A percentile compares a stretch with the other conserved stretches of the same genome.
These are phyloP conservation scores for Grantiella picta DNA, from an alignment of 2,113 vertebrate species.

Conservation along the genomic window DNA sequence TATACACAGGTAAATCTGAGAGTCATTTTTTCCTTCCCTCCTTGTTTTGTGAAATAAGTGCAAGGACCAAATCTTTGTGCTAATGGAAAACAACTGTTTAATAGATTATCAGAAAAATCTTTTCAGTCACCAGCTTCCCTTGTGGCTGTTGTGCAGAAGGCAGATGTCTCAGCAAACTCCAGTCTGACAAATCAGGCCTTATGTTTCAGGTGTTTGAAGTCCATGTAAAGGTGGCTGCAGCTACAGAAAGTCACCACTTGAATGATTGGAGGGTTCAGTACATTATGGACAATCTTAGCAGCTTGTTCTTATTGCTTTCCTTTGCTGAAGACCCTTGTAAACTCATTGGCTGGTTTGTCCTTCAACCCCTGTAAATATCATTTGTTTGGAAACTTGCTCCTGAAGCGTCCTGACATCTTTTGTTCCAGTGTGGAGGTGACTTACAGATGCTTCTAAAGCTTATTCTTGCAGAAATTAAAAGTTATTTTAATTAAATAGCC, in stretches of 20 bases:
- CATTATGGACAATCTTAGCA: neutral
- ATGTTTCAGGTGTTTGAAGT: neutral
- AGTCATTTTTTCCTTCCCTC: neutral
- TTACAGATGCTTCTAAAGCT: neutral
- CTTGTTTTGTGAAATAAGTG: neutral
- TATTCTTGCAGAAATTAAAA: neutral
- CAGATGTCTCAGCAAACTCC: neutral
- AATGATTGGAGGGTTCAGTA: neutral
- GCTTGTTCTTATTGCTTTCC: neutral
- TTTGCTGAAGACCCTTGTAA: neutral
- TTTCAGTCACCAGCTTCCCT: neutral
- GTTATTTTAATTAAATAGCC: neutral
- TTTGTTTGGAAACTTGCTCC: neutral
- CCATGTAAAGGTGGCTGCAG: neutral
- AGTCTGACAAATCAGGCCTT: neutral
- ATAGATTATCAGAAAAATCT: neutral
- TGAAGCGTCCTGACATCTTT: neutral
- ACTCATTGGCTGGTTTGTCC: neutral
- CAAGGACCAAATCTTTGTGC: neutral
- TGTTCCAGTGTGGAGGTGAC: neutral
- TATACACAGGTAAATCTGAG: neutral
- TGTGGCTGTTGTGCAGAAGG: neutral
- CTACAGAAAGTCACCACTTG: neutral
- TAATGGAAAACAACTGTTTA: neutral
- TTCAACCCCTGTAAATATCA: rapidly evolving